Evolutionary conservation across 2,888 invertebrate species (phyloP), one percentile per base, ranked within the genome.

Genomic region (Leptopilina drosophilae): DNA sequence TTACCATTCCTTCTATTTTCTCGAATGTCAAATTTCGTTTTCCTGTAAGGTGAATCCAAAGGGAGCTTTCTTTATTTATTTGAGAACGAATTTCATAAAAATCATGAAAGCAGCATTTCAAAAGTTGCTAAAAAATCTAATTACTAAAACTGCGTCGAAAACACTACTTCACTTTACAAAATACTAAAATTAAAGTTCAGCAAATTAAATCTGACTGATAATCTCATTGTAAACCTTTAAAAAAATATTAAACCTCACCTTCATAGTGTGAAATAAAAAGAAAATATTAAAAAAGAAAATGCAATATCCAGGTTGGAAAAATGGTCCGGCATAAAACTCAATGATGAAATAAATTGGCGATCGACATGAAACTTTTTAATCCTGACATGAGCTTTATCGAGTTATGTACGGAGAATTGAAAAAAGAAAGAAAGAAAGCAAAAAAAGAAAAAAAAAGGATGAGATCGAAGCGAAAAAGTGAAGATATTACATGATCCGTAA

Each of bases 201-300:
- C 5, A n/a, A 59, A 59, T 14, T 12, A 56, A 14, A 56, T 56
- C 56, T 56, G 33, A 33, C n/a, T 56, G n/a, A n/a, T n/a, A n/a
- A n/a, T 59, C n/a, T 59, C 1, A 42, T 42, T 42, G 33, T 5
- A 33, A 33, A 2, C 33, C 8, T 42, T 42, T 7, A 42, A 42
- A 42, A 42, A 42, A 11, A 49, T 49, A 49, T 49, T 49, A 49
- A 11, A 49, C 11, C 12, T 4, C 12, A 5, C 6, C 9, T 20
- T 62, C 20, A 33, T 33, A 20, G 62, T 62, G 62, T 12, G 64
- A 69, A 76, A 56, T 67, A 77, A 80, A 65, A 79, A 81, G 42
- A 42, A 42, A 42, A 49, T 49, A 9, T 49, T 4, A 11, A 49
- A 49, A 9, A 73, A 82, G 56, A 14, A 66, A 78, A 62, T 59